phyloP scores from a whole-genome alignment of 2,797 vertebrate species.

The Pangasius krempfi region DNA sequence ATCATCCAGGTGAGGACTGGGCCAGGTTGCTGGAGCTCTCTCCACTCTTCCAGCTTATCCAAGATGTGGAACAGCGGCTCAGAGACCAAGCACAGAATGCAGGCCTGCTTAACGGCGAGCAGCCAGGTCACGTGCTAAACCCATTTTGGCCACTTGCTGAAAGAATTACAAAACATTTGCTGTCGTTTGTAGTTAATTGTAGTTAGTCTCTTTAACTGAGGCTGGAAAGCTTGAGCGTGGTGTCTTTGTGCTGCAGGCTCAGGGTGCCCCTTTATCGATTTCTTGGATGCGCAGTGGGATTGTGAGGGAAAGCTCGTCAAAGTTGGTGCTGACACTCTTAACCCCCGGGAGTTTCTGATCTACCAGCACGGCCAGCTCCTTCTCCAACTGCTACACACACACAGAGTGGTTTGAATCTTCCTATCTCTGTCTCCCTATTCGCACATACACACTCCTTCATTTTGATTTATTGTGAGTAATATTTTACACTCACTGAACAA shows the following conservation, averaged over 20 bases:
- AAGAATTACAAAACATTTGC: not conserved
- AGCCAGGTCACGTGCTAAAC: constrained; percentile 48
- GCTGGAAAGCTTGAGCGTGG: not conserved
- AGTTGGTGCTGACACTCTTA: constrained; percentile 72
- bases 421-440: not conserved
- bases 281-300: constrained; percentile 72
- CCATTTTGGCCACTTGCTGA: constrained; percentile 26
- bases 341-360: constrained; percentile 79
- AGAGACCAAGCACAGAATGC: constrained; percentile 60
- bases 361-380: constrained; percentile 84
- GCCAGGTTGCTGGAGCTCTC: constrained; percentile 66
- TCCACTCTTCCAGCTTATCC: constrained; percentile 75
- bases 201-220: not conserved
- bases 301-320: constrained; percentile 73
- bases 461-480: constrained; percentile 16
- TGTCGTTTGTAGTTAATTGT: not conserved
- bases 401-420: constrained; percentile 69
- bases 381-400: constrained; percentile 72
- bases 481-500: constrained; percentile 34
- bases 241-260: constrained; percentile 55
- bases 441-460: constrained; percentile 30
- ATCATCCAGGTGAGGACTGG: constrained; percentile 70
- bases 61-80: constrained; percentile 69
- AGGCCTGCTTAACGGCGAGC: constrained; percentile 61
- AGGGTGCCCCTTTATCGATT: constrained; percentile 65